Base-by-base conservation (phyloP, 1,140 invertebrate genomes). In the Phortica variegata region DNA sequence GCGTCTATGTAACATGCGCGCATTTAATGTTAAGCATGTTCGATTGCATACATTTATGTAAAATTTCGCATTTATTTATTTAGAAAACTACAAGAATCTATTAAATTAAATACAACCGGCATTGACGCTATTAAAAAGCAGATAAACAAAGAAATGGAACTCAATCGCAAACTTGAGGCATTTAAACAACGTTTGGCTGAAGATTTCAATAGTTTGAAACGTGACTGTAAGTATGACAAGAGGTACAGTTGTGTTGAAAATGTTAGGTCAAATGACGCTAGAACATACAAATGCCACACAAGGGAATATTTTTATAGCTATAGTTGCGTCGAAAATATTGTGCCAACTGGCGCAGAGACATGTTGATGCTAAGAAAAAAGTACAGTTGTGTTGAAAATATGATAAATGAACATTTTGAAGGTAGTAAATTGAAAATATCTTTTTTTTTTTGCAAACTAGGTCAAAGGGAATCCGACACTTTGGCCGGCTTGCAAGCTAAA, bases 141-240 rank as follows among this genome's bases (percentile, higher is more conserved):
- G 75, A 75, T 78, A 66, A 60, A 79, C 65, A 82, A 83, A 47
- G 85, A 87, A 76, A 84, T 86, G 79, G 80, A 83, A 50, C 79
- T 79, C 3, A 85, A 87, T 54, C 85, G 86, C 61, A 77, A 80
- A 57, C 61, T 88, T 2, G 82, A 82, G 0, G 77, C 81, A 43
- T 76, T 84, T 43, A 84, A 84, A 52, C 75, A 79, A 33, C 79
- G 84, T 59, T 52, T 84, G 20, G 55, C 79, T 9, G 79, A 81
- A 34, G 84, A 87, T 42, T 69, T 84, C 13, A 65, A 65, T 39
- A 66, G 58, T n/a, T 73, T 78, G 17, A 74, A 52, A 37, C 79
- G 63, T 31, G 54, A 70, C 23, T 65, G 75, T 78, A 60, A 66
- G 60, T 58, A 38, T 7, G 6, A 26, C 10, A 26, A 26, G 5